These are phyloP conservation scores for Oeneis ivallda DNA, from an alignment of 2,888 invertebrate genomes.

Conservation along the genomic window DNA sequence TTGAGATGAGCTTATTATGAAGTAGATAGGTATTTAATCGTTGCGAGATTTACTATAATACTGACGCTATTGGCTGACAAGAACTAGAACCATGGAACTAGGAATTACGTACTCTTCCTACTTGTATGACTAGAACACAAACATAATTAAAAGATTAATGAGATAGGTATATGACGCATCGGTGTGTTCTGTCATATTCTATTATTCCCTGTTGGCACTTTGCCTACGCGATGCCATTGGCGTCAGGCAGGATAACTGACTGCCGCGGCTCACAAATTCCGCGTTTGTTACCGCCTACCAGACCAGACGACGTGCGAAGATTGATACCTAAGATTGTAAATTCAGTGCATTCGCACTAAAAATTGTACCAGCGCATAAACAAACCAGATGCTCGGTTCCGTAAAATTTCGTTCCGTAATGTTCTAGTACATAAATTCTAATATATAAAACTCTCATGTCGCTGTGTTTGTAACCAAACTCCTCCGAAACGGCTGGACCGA, in stretches of 20 bases:
- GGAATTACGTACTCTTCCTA: too few relatives aligned
- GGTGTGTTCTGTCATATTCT: conserved; percentile 31
- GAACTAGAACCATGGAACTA: too few relatives aligned
- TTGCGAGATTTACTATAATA: not conserved
- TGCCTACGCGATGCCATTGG: conserved; percentile 35
- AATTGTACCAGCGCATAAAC: not conserved
- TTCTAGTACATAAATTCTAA: too few relatives aligned
- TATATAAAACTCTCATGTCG: too few relatives aligned
- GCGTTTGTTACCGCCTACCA: conserved; percentile 37
- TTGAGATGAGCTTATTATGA: too few relatives aligned
- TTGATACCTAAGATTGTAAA: conserved; percentile 31
- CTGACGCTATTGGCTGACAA: not conserved
- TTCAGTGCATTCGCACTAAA: conserved; percentile 12
- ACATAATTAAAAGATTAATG: conserved; percentile 23
- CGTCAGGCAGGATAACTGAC: conserved; percentile 29
- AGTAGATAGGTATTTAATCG: not conserved
- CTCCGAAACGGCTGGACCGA: too few relatives aligned
- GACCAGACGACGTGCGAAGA: conserved; percentile 30
- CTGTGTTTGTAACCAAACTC: too few relatives aligned
- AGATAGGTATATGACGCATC: conserved; percentile 27
- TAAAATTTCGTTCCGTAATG: too few relatives aligned
- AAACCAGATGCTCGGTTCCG: too few relatives aligned
- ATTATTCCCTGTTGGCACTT: conserved; percentile 36
- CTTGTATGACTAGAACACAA: too few relatives aligned
- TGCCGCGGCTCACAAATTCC: conserved; percentile 35